Evolutionary conservation across 2,797 vertebrate species (phyloP).

Genomic region (Oceanodroma leucorhoa): DNA sequence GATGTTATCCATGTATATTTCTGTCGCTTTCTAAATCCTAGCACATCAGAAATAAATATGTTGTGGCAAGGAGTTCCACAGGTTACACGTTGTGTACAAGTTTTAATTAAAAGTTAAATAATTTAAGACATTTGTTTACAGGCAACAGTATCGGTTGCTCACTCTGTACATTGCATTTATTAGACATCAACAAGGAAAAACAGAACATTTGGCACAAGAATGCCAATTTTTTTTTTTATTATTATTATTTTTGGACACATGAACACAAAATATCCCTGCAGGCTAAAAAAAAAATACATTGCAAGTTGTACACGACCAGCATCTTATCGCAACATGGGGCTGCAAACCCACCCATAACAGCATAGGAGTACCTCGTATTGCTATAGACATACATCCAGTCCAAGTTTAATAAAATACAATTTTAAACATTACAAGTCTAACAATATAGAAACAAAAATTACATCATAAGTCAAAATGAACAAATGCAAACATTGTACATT

Average conservation of each 20-base stretch:
- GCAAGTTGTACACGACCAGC: slow-evolving; percentile 79
- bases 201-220: slow-evolving; percentile 86
- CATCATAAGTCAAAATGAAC: slow-evolving; percentile 78
- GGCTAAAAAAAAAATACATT: slow-evolving; percentile 86
- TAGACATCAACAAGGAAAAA: slow-evolving; percentile 69
- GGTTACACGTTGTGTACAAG: slow-evolving; percentile 10
- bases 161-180: slow-evolving; percentile 64
- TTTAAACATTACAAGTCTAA: slow-evolving; percentile 86
- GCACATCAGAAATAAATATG: background rate
- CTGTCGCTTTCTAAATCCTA: background rate
- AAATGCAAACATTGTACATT: slow-evolving; percentile 78
- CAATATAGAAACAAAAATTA: slow-evolving; percentile 85
- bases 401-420: slow-evolving; percentile 89
- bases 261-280: slow-evolving; percentile 98
- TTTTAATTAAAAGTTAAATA: slow-evolving; percentile 62
- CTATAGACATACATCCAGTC: slow-evolving; percentile 86
- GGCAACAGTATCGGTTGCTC: slow-evolving; percentile 41
- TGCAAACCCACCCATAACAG: slow-evolving; percentile 71
- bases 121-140: slow-evolving; percentile 67
- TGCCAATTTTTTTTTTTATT: slow-evolving; percentile 86
- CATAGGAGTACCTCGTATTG: slow-evolving; percentile 89
- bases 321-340: slow-evolving; percentile 75
- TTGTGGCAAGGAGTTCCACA: slow-evolving; percentile 50
- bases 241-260: slow-evolving; percentile 82
- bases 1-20: rapidly evolving